Base-by-base conservation (phyloP, 2,113 vertebrate genomes). In the Chelonoidis abingdonii region DNA sequence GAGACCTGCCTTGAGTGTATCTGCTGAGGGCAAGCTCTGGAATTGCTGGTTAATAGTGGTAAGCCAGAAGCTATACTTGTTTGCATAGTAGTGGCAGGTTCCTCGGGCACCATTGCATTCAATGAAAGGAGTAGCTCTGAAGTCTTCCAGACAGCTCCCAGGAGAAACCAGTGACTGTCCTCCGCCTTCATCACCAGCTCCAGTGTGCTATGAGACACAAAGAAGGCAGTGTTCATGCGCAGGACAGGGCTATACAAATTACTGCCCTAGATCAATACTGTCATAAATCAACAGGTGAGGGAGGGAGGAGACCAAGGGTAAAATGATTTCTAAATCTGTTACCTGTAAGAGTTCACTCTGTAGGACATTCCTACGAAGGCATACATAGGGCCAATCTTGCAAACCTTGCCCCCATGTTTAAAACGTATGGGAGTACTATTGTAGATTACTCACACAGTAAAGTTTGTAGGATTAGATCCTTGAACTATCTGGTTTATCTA, bases 31-130 rank as follows among this genome's bases (percentile, higher is more conserved):
- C 1, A 98, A 83, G 83, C 98, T 97, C 84, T 99, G 99, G 98
- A 99, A 99, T 31, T 95, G 92, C 84, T 98, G 97, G 86, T 99
- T 99, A 47, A 98, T 87, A 0, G 99, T 99, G 8, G 99, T 99
- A 44, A 99, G 98, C 99, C 99, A 99, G 98, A 99, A 99, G 97
- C 99, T 99, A 96, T 99, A 98, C 97, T 99, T 99, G 97, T 99
- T 99, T 57, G 99, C 98, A 25, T 99, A 99, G 98, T 99, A 99
- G 98, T 99, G 99, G 92, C 99, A 99, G 78, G 99, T 99, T 35
- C 99, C 99, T 0, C 99, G 99, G 47, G 98, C 99, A 0, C 99
- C 99, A 0, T 99, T 99, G 93, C 99, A 99, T 86, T 99, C 99
- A 3, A 99, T 99, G 98, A 99, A 99, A 0, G 99, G 99, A 2